Evolutionary conservation across 1,140 invertebrate species (phyloP).

Genomic region (Pseudomyrmex concolor): DNA sequence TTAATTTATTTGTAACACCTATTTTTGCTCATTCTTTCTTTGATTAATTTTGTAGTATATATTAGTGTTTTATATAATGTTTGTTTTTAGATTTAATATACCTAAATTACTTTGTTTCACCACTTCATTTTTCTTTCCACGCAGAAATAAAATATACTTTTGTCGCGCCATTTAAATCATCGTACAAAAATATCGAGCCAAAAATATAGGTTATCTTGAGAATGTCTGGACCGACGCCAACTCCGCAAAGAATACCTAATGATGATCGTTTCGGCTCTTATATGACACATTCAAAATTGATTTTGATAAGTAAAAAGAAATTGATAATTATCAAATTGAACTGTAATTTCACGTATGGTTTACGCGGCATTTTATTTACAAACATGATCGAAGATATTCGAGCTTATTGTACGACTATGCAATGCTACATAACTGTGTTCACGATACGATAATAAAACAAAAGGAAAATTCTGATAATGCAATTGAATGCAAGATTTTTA

Average conservation of each 20-base stretch:
- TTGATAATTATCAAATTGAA: background rate
- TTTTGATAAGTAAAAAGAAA: background rate
- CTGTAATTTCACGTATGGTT: too few relatives aligned
- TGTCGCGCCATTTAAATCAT: slow-evolving; percentile 45
- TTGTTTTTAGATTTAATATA: background rate
- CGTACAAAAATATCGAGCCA: slow-evolving; percentile 18
- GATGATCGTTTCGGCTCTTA: slow-evolving; percentile 22
- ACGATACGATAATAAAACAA: too few relatives aligned
- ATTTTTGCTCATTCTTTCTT: too few relatives aligned
- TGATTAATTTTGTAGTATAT: too few relatives aligned
- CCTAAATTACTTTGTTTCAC: slow-evolving; percentile 5
- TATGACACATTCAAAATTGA: slow-evolving; percentile 15
- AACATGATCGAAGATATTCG: slow-evolving; percentile 20
- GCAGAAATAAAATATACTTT: slow-evolving; percentile 7
- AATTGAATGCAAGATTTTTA: slow-evolving; percentile 29
- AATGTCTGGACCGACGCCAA: slow-evolving; percentile 46
- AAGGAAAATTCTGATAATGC: slow-evolving; percentile 13
- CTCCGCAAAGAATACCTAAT: slow-evolving; percentile 43
- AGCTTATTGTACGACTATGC: slow-evolving; percentile 45
- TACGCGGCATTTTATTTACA: slow-evolving; percentile 19
- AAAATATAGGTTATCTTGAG: slow-evolving; percentile 49
- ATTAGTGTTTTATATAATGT: too few relatives aligned
- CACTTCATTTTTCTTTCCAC: background rate
- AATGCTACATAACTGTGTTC: background rate
- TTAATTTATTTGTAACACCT: too few relatives aligned